A percentile compares a stretch with the other conserved stretches of the same genome.
Conservation (phyloP, 2,113 vertebrate species). For the Chaenocephalus aceratus region DNA sequence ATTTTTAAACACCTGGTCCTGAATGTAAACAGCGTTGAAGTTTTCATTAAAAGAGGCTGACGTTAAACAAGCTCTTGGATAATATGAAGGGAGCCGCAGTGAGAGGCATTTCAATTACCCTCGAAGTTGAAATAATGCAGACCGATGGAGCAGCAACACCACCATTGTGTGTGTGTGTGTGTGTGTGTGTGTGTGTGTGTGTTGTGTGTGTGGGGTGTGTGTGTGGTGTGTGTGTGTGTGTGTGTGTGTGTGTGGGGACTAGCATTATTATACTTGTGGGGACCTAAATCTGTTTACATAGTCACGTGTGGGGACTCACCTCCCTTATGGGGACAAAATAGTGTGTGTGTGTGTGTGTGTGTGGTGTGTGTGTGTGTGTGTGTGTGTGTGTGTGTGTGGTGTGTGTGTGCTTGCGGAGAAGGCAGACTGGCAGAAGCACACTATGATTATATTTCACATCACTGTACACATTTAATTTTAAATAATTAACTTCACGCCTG, state of each 20-base stretch:
- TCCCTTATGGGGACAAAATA: too few relatives aligned
- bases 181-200: neutral
- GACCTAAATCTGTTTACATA: too few relatives aligned
- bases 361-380: too few relatives aligned
- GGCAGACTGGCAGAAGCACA: slow-evolving; percentile 19
- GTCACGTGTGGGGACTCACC: too few relatives aligned
- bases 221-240: neutral
- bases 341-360: too few relatives aligned
- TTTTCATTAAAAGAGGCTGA: slow-evolving; percentile 20
- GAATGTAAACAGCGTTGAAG: neutral
- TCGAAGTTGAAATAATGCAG: slow-evolving; percentile 26
- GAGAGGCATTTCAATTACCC: slow-evolving; percentile 36
- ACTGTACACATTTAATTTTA: slow-evolving; percentile 18
- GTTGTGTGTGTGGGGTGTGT: neutral
- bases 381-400: neutral
- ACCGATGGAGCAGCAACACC: neutral
- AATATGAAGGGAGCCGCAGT: neutral
- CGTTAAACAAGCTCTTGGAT: slow-evolving; percentile 9
- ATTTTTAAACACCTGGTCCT: neutral
- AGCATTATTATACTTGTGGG: too few relatives aligned
- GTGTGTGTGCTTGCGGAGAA: neutral
- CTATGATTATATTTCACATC: slow-evolving; percentile 21
- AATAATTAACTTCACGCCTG: neutral
- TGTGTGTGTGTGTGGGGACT: neutral
- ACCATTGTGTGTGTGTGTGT: slow-evolving; percentile 1